A percentile compares a stretch with the other conserved stretches of the same genome.
phyloP scores from a whole-genome alignment of 2,797 vertebrate genomes.

The Cyprinodon diabolis region DNA sequence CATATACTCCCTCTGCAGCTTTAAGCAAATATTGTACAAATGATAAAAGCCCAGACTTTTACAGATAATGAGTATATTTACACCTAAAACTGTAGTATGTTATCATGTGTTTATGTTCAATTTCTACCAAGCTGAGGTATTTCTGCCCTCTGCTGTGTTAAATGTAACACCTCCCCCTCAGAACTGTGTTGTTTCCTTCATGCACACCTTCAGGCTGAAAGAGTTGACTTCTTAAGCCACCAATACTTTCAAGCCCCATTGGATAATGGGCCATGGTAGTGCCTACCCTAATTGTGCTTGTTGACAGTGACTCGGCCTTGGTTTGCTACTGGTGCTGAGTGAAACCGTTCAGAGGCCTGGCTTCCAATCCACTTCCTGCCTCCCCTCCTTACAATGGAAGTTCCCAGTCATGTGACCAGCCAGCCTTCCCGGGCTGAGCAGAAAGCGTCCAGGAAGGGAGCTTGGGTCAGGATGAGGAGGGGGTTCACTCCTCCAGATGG shows the following conservation, averaged over 20 bases:
- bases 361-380: slow-evolving; percentile 76
- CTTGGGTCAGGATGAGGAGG: slow-evolving; percentile 18
- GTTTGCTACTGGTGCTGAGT: slow-evolving; percentile 63
- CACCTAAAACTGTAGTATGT: not conserved
- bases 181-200: slow-evolving; percentile 20
- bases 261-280: slow-evolving; percentile 46
- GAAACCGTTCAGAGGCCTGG: slow-evolving; percentile 64
- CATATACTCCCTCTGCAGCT: not conserved
- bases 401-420: slow-evolving; percentile 67
- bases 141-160: slow-evolving; percentile 47
- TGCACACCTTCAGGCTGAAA: slow-evolving; percentile 9
- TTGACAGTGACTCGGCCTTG: slow-evolving; percentile 77
- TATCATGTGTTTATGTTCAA: slow-evolving; percentile 38
- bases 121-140: slow-evolving; percentile 55
- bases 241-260: slow-evolving; percentile 21
- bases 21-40: not conserved
- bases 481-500: slow-evolving; percentile 33
- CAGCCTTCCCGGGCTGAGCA: slow-evolving; percentile 58
- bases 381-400: slow-evolving; percentile 72
- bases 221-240: slow-evolving; percentile 38
- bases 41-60: not conserved
- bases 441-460: slow-evolving; percentile 58
- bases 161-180: slow-evolving; percentile 19
- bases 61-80: not conserved
- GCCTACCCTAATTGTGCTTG: slow-evolving; percentile 70